Conservation (phyloP, 92 coral and sea anemone genomes). For the Phenganax subtilis region DNA sequence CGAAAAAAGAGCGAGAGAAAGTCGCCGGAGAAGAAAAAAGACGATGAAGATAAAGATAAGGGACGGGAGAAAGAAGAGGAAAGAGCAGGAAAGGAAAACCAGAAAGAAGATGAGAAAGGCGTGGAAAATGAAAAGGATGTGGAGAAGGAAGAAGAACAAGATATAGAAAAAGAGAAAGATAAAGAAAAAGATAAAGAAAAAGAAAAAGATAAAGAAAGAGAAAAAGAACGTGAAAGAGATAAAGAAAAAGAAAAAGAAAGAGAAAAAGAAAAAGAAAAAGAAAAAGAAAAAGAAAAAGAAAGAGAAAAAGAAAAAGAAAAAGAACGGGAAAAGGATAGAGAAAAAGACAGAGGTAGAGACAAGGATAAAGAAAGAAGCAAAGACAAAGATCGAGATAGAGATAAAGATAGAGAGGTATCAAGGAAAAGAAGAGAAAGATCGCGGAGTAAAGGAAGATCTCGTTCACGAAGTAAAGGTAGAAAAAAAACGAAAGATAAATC, state of each 20-base stretch:
- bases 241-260: constrained; percentile 30
- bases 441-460: constrained; percentile 35
- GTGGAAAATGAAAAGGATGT: constrained; percentile 39
- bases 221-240: constrained; percentile 33
- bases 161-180: constrained; percentile 39
- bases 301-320: constrained; percentile 21
- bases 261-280: constrained; percentile 24
- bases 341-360: constrained; percentile 20
- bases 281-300: constrained; percentile 35
- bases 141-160: constrained; percentile 40
- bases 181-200: constrained; percentile 23
- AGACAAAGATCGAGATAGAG: constrained; percentile 34
- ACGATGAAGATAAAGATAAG: neutral
- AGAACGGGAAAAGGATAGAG: constrained; percentile 32
- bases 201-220: constrained; percentile 31
- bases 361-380: constrained; percentile 34
- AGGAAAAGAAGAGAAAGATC: constrained; percentile 34
- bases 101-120: constrained; percentile 30
- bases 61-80: neutral
- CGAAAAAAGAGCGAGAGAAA: constrained; percentile 21
- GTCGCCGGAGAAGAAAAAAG: constrained; percentile 30
- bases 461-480: constrained; percentile 31
- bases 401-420: constrained; percentile 39
- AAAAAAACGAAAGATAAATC: constrained; percentile 33
- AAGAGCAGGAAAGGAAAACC: constrained; percentile 33